Evolutionary conservation across 1,140 invertebrate genomes (phyloP).

Genomic region (Aricia agestis): DNA sequence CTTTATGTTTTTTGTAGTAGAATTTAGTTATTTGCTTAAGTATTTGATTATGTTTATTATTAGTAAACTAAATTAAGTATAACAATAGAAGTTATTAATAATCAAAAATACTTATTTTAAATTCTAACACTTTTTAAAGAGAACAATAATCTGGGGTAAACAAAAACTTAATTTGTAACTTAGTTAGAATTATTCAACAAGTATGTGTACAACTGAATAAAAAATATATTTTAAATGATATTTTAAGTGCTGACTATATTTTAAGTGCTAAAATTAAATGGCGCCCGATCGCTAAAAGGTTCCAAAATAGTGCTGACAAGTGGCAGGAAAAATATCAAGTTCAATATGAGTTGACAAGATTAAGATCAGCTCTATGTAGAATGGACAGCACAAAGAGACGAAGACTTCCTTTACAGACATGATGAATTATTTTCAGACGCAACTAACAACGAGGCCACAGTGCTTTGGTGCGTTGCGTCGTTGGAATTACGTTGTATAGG

Average conservation of each 20-base stretch:
- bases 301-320: neutral
- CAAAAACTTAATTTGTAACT: too few relatives aligned
- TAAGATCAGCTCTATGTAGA: slow-evolving; percentile 4
- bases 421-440: neutral
- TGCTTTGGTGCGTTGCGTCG: neutral
- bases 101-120: too few relatives aligned
- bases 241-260: neutral
- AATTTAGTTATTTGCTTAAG: too few relatives aligned
- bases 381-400: neutral
- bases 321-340: neutral
- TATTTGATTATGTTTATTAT: too few relatives aligned
- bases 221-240: too few relatives aligned
- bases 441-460: neutral
- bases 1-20: too few relatives aligned
- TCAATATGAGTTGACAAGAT: slow-evolving; percentile 7
- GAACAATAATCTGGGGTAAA: too few relatives aligned
- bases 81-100: too few relatives aligned
- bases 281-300: neutral
- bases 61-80: too few relatives aligned
- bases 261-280: neutral
- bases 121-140: too few relatives aligned
- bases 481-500: neutral
- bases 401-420: neutral
- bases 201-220: too few relatives aligned
- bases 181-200: too few relatives aligned